These are phyloP conservation scores for Lepisosteus osseus DNA, from an alignment of 2,113 vertebrate genomes.

Conservation along the genomic window DNA sequence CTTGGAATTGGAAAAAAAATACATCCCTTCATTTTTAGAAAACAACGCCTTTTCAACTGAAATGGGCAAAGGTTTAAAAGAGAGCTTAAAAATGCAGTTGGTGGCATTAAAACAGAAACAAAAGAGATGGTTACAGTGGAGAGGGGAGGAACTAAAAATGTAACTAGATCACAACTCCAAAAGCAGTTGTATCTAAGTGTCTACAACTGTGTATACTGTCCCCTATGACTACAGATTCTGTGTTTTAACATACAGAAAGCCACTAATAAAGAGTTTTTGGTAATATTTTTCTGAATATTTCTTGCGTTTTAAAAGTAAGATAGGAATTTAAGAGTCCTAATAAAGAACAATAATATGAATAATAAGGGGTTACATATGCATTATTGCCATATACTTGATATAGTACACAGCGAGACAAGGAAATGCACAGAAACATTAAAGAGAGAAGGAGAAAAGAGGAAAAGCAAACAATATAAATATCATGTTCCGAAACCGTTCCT, in stretches of 20 bases:
- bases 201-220: background rate
- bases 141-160: slow-evolving; percentile 1
- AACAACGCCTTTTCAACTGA: slow-evolving; percentile 17
- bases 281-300: background rate
- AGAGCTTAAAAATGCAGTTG: slow-evolving; percentile 5
- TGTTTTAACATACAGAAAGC: background rate
- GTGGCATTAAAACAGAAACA: slow-evolving; percentile 8
- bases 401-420: no score
- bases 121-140: background rate
- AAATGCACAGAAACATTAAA: no score
- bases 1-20: slow-evolving; percentile 14
- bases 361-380: no score
- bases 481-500: no score
- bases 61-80: slow-evolving; percentile 22
- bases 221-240: background rate
- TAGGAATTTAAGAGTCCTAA: no score
- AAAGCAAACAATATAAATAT: no score
- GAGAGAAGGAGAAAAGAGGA: no score
- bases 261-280: background rate
- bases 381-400: no score
- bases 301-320: no score
- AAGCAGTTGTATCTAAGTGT: background rate
- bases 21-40: slow-evolving; percentile 12
- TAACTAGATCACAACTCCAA: background rate
- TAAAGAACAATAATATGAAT: no score